Percentiles rank a stretch among this genome's conserved stretches.
phyloP scores from a whole-genome alignment of 2,888 invertebrate species.

The Subacronicta megacephala region DNA sequence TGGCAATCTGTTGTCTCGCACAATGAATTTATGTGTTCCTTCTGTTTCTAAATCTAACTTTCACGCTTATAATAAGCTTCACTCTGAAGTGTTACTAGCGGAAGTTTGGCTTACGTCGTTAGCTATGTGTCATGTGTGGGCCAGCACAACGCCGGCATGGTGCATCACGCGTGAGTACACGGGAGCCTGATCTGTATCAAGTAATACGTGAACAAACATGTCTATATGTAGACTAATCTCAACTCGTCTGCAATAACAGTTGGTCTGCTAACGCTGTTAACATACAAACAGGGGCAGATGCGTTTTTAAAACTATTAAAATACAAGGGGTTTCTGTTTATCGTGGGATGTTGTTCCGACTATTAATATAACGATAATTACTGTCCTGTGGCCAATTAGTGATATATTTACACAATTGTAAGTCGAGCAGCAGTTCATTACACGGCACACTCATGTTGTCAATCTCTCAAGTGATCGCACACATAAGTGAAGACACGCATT shows the following conservation, averaged over 20 bases:
- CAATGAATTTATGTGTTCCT: conserved; percentile 64
- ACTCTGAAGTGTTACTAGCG: conserved; percentile 52
- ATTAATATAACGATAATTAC: conserved; percentile 53
- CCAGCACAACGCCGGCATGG: conserved; percentile 21
- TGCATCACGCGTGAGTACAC: conserved; percentile 18
- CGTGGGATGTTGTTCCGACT: conserved; percentile 55
- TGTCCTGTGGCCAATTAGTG: conserved; percentile 58
- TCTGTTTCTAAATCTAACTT: conserved; percentile 67
- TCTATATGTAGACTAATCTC: conserved; percentile 37
- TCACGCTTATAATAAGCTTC: conserved; percentile 67
- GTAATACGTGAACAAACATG: conserved; percentile 50
- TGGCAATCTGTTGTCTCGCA: conserved; percentile 55
- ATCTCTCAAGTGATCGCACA: conserved; percentile 33
- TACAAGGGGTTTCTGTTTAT: conserved; percentile 46
- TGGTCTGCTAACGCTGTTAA: conserved; percentile 56
- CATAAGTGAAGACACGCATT: conserved; percentile 46
- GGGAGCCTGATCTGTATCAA: conserved; percentile 67
- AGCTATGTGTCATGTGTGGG: conserved; percentile 33
- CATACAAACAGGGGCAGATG: conserved; percentile 38
- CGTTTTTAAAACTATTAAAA: conserved; percentile 30
- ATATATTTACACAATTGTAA: conserved; percentile 57
- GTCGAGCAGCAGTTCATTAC: conserved; percentile 52
- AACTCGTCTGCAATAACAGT: conserved; percentile 40
- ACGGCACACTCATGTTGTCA: conserved; percentile 47
- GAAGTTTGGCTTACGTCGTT: conserved; percentile 53